Conservation (phyloP, 2,888 invertebrate species). For the Oxycera nigricornis region DNA sequence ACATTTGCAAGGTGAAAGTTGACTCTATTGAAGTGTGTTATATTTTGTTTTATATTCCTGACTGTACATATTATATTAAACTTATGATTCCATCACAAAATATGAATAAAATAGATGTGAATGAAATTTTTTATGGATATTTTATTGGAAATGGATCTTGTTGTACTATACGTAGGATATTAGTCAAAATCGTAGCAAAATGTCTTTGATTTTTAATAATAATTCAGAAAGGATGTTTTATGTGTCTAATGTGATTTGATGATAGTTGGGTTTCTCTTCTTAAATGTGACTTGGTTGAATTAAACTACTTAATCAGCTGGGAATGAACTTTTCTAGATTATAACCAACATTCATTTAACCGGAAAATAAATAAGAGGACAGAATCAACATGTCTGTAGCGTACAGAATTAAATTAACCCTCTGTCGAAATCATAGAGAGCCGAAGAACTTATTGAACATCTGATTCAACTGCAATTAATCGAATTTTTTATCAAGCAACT, state of each 20-base stretch:
- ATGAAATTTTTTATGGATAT: slow-evolving; percentile 25
- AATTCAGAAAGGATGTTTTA: not conserved
- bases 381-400: no score
- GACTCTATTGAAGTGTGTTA: not conserved
- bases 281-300: no score
- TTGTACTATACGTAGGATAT: slow-evolving; percentile 32
- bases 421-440: no score
- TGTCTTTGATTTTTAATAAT: not conserved
- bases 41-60: not conserved
- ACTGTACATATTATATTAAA: slow-evolving; percentile 9
- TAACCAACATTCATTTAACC: no score
- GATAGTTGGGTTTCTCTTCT: no score
- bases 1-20: not conserved
- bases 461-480: no score
- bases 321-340: no score
- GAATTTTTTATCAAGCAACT: no score
- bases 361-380: no score
- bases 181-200: slow-evolving; percentile 21
- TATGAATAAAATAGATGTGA: slow-evolving; percentile 13
- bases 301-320: no score
- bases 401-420: no score
- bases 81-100: not conserved
- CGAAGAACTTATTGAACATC: no score
- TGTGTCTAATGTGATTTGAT: not conserved
- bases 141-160: slow-evolving; percentile 34